Conservation (phyloP, 1,140 invertebrate genomes). For the Temnothorax curvispinosus region DNA sequence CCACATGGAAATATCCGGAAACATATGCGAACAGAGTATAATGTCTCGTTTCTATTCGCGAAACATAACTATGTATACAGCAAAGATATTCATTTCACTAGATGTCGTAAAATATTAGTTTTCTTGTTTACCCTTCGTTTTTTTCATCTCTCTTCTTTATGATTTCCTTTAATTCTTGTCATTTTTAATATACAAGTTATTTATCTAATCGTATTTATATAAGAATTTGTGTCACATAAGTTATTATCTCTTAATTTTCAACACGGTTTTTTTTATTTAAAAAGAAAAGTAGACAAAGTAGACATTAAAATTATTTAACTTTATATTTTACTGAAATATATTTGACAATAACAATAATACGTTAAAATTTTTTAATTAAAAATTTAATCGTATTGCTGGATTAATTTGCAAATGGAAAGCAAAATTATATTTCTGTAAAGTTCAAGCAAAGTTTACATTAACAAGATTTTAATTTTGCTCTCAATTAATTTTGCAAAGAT, state of each 20-base stretch:
- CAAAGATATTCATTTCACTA: not conserved
- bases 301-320: not conserved
- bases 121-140: not conserved
- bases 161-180: not conserved
- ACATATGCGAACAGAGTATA: slow-evolving; percentile 12
- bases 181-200: not conserved
- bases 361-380: not conserved
- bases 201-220: not conserved
- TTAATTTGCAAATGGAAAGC: not conserved
- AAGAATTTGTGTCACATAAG: not conserved
- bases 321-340: not conserved
- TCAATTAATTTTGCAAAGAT: not conserved
- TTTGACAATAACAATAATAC: not conserved
- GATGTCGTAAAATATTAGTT: slow-evolving; percentile 8
- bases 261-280: not conserved
- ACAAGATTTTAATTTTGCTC: slow-evolving; percentile 7
- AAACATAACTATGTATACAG: not conserved
- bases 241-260: not conserved
- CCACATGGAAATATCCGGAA: not conserved
- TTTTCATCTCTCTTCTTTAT: not conserved
- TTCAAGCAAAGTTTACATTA: slow-evolving; percentile 2
- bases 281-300: not conserved
- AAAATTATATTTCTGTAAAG: not conserved
- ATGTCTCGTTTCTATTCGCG: not conserved
- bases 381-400: not conserved